These are phyloP conservation scores for Colossoma macropomum DNA, from an alignment of 2,113 vertebrate species.

Conservation along the genomic window DNA sequence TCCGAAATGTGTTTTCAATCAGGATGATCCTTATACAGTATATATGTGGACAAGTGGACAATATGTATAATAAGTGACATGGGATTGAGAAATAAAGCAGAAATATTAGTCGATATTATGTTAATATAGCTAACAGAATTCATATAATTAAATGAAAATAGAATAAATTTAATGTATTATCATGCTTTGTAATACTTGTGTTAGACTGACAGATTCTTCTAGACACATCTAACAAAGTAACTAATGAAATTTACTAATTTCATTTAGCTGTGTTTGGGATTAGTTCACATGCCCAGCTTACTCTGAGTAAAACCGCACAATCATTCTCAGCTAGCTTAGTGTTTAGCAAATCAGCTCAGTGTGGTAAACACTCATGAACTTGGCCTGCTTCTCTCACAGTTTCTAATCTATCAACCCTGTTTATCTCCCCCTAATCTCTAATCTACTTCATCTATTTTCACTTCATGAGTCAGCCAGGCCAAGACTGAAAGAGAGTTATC, in stretches of 20 bases:
- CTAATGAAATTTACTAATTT: neutral
- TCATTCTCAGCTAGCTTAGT: neutral
- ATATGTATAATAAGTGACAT: too few species aligned
- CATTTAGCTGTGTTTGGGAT: neutral
- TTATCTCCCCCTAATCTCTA: neutral
- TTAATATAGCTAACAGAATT: too few species aligned
- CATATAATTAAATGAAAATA: too few species aligned
- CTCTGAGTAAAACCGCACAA: neutral
- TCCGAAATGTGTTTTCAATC: too few species aligned
- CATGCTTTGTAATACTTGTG: too few species aligned
- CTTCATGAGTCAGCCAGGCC: neutral
- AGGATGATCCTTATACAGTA: too few species aligned
- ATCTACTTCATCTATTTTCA: neutral
- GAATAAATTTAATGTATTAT: too few species aligned
- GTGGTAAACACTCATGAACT: neutral
- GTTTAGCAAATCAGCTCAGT: neutral
- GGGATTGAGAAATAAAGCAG: too few species aligned
- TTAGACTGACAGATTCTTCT: too few species aligned
- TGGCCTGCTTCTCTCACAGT: neutral
- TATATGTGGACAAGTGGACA: too few species aligned
- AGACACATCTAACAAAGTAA: too few species aligned
- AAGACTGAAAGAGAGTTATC: neutral
- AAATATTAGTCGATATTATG: too few species aligned
- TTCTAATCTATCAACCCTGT: neutral
- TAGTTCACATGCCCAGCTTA: neutral